Evolutionary conservation across 1,140 invertebrate genomes (phyloP).

Genomic region (Drosophila insularis): DNA sequence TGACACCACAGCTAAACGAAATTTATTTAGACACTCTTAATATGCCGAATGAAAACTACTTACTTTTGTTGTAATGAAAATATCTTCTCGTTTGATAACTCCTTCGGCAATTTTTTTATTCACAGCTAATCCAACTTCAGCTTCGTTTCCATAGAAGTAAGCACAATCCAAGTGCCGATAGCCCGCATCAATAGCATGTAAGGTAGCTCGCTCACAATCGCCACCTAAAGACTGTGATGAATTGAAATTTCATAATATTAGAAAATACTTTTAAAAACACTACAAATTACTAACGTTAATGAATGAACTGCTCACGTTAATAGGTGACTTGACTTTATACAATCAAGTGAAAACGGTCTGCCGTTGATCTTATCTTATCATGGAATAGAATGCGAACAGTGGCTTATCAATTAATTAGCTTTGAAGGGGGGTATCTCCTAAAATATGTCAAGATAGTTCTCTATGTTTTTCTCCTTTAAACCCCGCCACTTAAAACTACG

Average conservation of each 20-base stretch:
- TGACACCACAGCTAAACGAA: constrained; percentile 87
- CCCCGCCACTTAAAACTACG: constrained; percentile 22
- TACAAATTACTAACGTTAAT: constrained; percentile 49
- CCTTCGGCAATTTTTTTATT: constrained; percentile 89
- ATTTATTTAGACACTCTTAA: constrained; percentile 82
- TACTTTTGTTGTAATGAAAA: constrained; percentile 92
- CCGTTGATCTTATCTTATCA: neutral
- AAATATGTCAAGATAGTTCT: neutral
- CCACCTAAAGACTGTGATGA: constrained; percentile 83
- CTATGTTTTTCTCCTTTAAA: neutral
- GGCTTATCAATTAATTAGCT: neutral
- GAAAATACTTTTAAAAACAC: neutral
- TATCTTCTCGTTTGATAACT: constrained; percentile 90
- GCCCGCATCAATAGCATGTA: constrained; percentile 90
- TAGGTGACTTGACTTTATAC: neutral
- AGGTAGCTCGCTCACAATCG: constrained; percentile 86
- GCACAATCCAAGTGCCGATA: constrained; percentile 97
- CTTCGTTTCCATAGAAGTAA: constrained; percentile 91
- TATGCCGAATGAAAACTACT: neutral
- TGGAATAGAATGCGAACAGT: neutral
- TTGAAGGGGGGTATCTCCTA: neutral
- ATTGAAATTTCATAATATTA: neutral
- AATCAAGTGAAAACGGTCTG: neutral
- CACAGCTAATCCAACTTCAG: constrained; percentile 91
- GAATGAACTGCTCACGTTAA: constrained; percentile 10